These are phyloP conservation scores for Anabacerthia variegaticeps DNA, from an alignment of 2,797 vertebrate species.

Conservation along the genomic window DNA sequence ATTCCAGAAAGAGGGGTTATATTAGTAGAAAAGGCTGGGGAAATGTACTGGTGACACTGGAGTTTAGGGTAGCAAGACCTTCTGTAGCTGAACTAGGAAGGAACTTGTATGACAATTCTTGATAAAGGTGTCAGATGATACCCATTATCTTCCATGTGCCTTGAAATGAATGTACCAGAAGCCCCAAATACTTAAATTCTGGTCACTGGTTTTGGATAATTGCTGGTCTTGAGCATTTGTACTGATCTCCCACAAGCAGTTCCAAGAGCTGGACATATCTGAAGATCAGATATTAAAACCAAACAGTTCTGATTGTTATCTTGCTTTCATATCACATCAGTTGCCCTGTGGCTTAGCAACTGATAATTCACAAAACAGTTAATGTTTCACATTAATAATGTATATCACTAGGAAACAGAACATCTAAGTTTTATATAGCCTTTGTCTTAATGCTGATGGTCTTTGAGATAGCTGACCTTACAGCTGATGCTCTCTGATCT, in stretches of 20 bases:
- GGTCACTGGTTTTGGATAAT: neutral
- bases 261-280: neutral
- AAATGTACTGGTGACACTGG: neutral
- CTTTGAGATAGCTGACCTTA: neutral
- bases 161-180: neutral
- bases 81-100: neutral
- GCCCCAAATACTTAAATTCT: neutral
- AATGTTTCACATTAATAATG: neutral
- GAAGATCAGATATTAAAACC: neutral
- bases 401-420: slow-evolving; percentile 22
- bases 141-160: neutral
- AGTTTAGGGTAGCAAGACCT: neutral
- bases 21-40: neutral
- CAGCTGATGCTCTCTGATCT: neutral
- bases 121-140: neutral
- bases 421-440: neutral
- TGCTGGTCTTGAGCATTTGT: neutral
- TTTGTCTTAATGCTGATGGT: neutral
- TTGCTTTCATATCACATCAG: neutral
- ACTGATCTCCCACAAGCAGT: neutral
- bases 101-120: neutral
- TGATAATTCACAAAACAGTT: slow-evolving; percentile 18
- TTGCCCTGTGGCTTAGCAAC: neutral
- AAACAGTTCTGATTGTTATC: neutral
- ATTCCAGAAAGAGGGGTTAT: neutral